Evolutionary conservation across 2,888 invertebrate genomes (phyloP), one percentile per base, ranked within the genome.

Genomic region (Chalcosyrphus nemorum): DNA sequence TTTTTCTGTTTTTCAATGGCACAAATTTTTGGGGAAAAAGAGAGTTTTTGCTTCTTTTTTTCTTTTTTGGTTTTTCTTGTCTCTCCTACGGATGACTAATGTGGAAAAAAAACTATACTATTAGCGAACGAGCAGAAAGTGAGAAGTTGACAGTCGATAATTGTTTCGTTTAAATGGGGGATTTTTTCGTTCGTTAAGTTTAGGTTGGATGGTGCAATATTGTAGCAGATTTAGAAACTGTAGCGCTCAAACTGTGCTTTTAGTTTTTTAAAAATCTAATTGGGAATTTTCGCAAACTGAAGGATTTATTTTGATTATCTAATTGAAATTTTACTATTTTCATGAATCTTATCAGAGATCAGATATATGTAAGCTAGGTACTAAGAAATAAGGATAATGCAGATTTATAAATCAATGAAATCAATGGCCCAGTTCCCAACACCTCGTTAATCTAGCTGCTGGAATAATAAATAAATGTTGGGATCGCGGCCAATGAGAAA

Each of bases 31-130:
- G 45, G 74, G 74, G 70, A 81, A 41, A 81, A 81, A 43, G 75
- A 75, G 45, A 57, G 59, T 66, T 81, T 80, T 72, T 61, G 80
- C 74, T n/a, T n/a, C 57, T 65, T 66, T 81, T 80, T 72, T 61
- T 84, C 74, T n/a, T n/a, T n/a, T n/a, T n/a, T n/a, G n/a, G n/a
- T n/a, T n/a, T n/a, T n/a, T n/a, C n/a, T n/a, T n/a, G 68, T 81
- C 65, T 76, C 85, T 78, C 81, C 81, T n/a, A n/a, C n/a, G n/a
- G 85, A 85, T 85, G 85, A 85, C 85, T 85, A 85, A 85, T 85
- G 85, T 85, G 85, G n/a, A n/a, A 81, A 85, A 85, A 82, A 85
- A 85, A 85, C 85, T 85, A 85, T 76, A 85, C 85, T 81, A 85
- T 71, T 81, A 72, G 80, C 81, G 63, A 76, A 71, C n/a, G n/a